Percentiles rank a stretch among this genome's conserved stretches.
Conservation (phyloP, 2,113 vertebrate genomes). For the Nibea albiflora region DNA sequence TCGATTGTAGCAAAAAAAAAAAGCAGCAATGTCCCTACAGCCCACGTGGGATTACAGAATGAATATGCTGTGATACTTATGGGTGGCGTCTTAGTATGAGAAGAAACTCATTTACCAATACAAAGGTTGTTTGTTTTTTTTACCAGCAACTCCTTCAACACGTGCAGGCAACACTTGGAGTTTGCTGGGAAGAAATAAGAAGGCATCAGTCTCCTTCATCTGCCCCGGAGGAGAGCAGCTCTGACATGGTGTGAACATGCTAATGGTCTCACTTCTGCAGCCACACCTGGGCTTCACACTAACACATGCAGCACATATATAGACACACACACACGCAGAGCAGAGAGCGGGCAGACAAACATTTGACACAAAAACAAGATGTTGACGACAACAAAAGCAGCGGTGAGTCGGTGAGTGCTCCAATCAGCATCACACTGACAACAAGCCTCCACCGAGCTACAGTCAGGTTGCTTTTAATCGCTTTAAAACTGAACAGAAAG, state of each 20-base stretch:
- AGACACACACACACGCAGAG: constrained; percentile 8
- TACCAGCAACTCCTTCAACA: not conserved
- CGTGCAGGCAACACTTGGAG: not conserved
- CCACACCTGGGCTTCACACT: constrained; percentile 67
- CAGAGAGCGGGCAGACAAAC: constrained; percentile 9
- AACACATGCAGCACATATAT: constrained; percentile 3
- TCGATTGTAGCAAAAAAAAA: not conserved
- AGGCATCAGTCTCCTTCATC: not conserved
- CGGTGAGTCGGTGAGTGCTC: not conserved
- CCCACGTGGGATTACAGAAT: not conserved
- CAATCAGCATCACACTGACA: constrained; percentile 13
- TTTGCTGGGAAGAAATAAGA: not conserved
- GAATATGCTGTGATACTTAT: not conserved
- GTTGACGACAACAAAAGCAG: constrained; percentile 12
- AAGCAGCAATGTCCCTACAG: not conserved
- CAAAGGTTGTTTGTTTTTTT: not conserved
- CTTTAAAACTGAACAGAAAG: not conserved
- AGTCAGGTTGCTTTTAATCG: not conserved
- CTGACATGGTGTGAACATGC: constrained; percentile 68
- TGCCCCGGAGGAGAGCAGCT: constrained; percentile 34
- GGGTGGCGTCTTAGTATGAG: not conserved
- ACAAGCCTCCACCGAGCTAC: not conserved
- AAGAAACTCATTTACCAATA: not conserved
- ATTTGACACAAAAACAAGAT: constrained; percentile 38
- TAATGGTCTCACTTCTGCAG: constrained; percentile 73